A percentile compares a stretch with the other conserved stretches of the same genome.
Conservation (phyloP, 2,113 vertebrate species). For the Gopherus evgoodei region DNA sequence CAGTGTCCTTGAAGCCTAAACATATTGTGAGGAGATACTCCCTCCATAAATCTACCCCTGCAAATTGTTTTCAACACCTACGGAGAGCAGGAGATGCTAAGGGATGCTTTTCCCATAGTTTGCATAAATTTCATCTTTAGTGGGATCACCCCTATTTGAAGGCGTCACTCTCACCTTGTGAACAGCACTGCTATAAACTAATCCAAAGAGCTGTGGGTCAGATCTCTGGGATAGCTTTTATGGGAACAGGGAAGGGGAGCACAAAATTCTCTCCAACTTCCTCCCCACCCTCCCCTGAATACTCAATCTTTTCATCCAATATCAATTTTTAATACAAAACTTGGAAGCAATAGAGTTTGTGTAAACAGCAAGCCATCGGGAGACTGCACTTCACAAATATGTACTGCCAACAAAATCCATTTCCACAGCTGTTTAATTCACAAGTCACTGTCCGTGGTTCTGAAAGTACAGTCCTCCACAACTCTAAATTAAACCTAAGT, state of each 20-base stretch:
- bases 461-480: background rate
- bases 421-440: background rate
- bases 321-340: constrained; percentile 71
- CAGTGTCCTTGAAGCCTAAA: constrained; percentile 33
- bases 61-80: background rate
- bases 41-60: background rate
- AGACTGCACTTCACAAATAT: constrained; percentile 7
- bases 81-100: background rate
- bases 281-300: background rate
- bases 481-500: background rate
- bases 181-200: background rate
- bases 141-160: constrained; percentile 13
- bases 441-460: background rate
- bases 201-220: constrained; percentile 24
- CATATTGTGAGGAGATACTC: background rate
- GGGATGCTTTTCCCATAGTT: background rate
- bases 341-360: constrained; percentile 38
- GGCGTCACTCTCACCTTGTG: constrained; percentile 26
- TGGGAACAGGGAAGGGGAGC: background rate
- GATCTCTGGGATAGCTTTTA: constrained; percentile 8
- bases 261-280: background rate
- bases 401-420: background rate
- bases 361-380: constrained; percentile 63
- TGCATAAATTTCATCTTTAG: constrained; percentile 27
- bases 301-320: constrained; percentile 59